Evolutionary conservation across 2,888 invertebrate species (phyloP), one percentile per base, ranked within the genome.

Genomic region (Troides oblongomaculatus): DNA sequence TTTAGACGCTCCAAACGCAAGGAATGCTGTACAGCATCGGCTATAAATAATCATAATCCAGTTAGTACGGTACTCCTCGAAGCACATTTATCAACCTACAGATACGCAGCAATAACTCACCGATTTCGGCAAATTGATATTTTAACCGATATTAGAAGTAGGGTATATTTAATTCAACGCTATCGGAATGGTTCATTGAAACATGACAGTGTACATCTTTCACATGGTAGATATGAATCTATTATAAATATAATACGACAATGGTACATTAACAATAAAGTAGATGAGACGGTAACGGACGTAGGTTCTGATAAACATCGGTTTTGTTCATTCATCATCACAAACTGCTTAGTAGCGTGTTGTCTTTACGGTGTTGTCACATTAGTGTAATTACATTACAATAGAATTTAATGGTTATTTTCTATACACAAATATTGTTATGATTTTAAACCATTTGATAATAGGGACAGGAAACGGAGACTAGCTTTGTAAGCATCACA

Each of bases 31-130:
- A 71, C 72, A 73, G 64, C 70, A 65, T 69, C 71, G 76, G 83
- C 84, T 86, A 85, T 46, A 46, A 46, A 46, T 46, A 46, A 77
- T 81, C 79, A 88, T 81, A 88, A 90, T 90, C 85, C 81, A 83
- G 88, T 89, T 84, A 84, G 76, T 82, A 84, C 86, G 89, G 88
- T 84, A 84, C 85, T 89, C 85, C 86, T 88, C 84, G 87, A 85
- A 84, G 85, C 81, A 79, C 87, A 90, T 92, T 90, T 90, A 89
- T 90, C 89, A 90, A 85, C 85, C 87, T 77, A 83, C 80, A 81
- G 83, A 80, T 80, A 81, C 80, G 80, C 77, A 78, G 87, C 89
- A 89, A 90, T 90, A 88, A 88, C 84, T 89, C 86, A 90, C 87
- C 85, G 80, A 81, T 83, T 83, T 81, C 80, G 76, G 80, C 84